phyloP scores from a whole-genome alignment of 2,888 invertebrate genomes.

The Melanophora roralis region DNA sequence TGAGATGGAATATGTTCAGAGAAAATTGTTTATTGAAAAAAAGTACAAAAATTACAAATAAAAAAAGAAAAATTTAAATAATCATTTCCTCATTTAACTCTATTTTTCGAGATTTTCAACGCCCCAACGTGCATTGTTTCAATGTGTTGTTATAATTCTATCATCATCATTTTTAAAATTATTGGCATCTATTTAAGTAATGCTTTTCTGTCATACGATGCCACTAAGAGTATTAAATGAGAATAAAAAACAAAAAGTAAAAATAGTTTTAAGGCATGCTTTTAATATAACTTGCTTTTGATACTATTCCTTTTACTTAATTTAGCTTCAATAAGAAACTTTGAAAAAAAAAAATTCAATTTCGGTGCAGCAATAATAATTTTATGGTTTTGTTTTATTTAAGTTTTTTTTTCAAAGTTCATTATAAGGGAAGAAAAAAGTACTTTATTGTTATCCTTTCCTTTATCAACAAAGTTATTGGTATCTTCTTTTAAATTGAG shows the following conservation, averaged over 20 bases:
- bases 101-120: no score
- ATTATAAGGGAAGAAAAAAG: no score
- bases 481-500: constrained; percentile 17
- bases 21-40: no score
- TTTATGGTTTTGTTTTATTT: not conserved
- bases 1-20: no score
- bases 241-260: not conserved
- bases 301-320: not conserved
- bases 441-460: not conserved
- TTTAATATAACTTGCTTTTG: not conserved
- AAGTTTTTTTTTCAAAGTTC: not conserved
- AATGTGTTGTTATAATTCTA: constrained; percentile 37
- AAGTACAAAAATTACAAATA: no score
- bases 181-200: not conserved
- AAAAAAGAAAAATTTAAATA: no score
- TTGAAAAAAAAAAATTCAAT: constrained; percentile 3
- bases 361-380: not conserved
- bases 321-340: not conserved
- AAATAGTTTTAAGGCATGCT: no score
- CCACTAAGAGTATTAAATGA: not conserved
- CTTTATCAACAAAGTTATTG: not conserved
- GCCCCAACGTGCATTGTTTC: no score
- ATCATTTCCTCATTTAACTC: no score
- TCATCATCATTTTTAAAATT: constrained; percentile 47
- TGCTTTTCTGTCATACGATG: constrained; percentile 24